phyloP scores from a whole-genome alignment of 1,140 invertebrate species.

The Rhagoletis pomonella region DNA sequence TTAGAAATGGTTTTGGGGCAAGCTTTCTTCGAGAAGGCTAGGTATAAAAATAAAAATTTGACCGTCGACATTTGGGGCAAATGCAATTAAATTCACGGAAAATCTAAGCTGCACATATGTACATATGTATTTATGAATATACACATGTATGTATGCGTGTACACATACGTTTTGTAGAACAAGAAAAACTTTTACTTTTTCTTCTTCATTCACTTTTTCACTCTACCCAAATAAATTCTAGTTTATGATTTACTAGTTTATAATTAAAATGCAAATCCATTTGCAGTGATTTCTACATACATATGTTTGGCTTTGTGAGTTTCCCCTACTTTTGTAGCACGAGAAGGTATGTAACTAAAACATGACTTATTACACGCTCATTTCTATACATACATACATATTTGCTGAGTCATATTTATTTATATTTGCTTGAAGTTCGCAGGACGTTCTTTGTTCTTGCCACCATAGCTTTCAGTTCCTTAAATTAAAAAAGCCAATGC shows the following conservation, averaged over 20 bases:
- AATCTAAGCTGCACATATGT: neutral
- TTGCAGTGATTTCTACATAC: neutral
- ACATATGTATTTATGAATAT: neutral
- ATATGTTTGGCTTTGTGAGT: neutral
- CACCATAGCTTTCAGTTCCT: neutral
- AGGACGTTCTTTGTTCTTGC: constrained; percentile 40
- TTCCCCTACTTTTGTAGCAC: neutral
- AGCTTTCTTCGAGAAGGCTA: neutral
- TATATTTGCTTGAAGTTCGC: neutral
- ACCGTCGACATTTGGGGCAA: constrained; percentile 25
- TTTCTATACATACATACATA: neutral
- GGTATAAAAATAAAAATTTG: constrained; percentile 9
- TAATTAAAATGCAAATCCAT: neutral
- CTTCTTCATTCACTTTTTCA: neutral
- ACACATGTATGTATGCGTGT: neutral
- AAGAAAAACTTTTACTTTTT: constrained; percentile 2
- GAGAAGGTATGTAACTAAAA: neutral
- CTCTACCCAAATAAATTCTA: too few relatives aligned
- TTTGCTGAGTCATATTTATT: too few relatives aligned
- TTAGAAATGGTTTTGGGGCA: neutral
- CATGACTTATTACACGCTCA: neutral
- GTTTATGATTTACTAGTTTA: too few relatives aligned
- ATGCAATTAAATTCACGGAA: neutral
- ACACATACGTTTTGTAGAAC: neutral
- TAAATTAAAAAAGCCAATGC: neutral